These are phyloP conservation scores for Cotesia vestalis DNA, from an alignment of 1,140 invertebrate species.

Conservation along the genomic window DNA sequence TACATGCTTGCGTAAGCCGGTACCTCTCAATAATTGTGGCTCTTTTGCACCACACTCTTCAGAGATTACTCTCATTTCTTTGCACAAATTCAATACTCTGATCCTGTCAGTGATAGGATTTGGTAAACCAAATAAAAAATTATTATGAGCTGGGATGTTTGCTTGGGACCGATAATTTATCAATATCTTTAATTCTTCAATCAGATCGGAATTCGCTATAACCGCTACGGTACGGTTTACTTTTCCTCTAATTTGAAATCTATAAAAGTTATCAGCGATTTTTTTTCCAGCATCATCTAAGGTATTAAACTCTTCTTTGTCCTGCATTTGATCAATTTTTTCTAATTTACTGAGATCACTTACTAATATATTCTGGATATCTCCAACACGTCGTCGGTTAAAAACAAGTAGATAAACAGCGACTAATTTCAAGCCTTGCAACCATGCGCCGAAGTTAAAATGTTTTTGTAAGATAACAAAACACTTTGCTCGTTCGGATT, in stretches of 20 bases:
- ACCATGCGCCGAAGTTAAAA: neutral
- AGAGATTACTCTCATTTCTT: conserved; percentile 17
- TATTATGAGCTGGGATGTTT: neutral
- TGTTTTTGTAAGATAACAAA: neutral
- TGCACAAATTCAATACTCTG: neutral
- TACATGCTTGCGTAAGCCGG: conserved; percentile 19
- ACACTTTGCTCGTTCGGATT: neutral
- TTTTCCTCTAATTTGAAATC: conserved; percentile 28
- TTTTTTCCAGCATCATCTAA: conserved; percentile 13
- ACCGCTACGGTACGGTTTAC: conserved; percentile 21
- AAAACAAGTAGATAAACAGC: conserved; percentile 22
- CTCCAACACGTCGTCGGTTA: conserved; percentile 34
- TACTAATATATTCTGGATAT: conserved; percentile 24
- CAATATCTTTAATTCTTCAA: neutral
- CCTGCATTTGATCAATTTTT: conserved; percentile 9
- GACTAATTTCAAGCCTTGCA: neutral
- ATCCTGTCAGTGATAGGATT: neutral
- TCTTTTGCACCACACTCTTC: conserved; percentile 17
- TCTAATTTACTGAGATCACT: neutral
- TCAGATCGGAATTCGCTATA: neutral
- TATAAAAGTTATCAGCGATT: conserved; percentile 11
- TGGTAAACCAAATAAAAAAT: conserved; percentile 23
- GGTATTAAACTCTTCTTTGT: conserved; percentile 24
- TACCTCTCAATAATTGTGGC: conserved; percentile 8
- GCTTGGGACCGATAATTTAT: conserved; percentile 2